Base-by-base conservation (phyloP, 2,113 vertebrate genomes). In the Desmodus rotundus region DNA sequence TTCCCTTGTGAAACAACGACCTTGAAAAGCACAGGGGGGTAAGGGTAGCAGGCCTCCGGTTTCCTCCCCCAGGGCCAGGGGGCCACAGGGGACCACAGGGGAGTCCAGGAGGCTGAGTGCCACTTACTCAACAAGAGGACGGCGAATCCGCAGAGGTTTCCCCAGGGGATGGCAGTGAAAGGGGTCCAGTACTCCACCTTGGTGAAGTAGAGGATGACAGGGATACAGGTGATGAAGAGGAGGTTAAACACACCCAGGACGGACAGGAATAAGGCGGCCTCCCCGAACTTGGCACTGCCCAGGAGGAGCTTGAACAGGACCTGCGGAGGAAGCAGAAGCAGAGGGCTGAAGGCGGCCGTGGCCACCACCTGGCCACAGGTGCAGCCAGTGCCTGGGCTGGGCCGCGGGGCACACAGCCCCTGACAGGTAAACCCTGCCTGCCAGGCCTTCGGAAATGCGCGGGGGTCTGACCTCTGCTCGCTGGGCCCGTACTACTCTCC, bases 231-330 rank as follows among this genome's bases (percentile, higher is more conserved):
- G 98, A 99, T 88, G 68, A 99, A 99, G 96, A 99, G 98, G 95
- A 99, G 97, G 74, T 99, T 99, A 98, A 99, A 99, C 54, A 99
- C 98, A 41, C 99, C 99, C 81, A 99, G 98, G 33, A 99, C 98
- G 73, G 99, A 99, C 97, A 99, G 97, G 97, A 99, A 99, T 97
- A 99, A 99, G 94, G 99, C 99, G 38, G 99, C 99, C 98, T 99
- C 99, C 94, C 99, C 99, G 84, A 99, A 99, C 98, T 99, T 99
- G 95, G 99, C 99, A 95, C 99, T 99, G 97, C 99, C 99, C 95
- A 99, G 98, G 96, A 99, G 99, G 97, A 99, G 99, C 98, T 99
- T 99, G 98, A 99, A 99, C 97, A 99, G 99, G 97, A 99, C 99
- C 99, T 99, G 98, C 58, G 86, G 93, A 98, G 28, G 95, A 92